Percentiles rank a stretch among this genome's conserved stretches.
phyloP scores from a whole-genome alignment of 2,113 vertebrate species.

The Chaetops frenatus region DNA sequence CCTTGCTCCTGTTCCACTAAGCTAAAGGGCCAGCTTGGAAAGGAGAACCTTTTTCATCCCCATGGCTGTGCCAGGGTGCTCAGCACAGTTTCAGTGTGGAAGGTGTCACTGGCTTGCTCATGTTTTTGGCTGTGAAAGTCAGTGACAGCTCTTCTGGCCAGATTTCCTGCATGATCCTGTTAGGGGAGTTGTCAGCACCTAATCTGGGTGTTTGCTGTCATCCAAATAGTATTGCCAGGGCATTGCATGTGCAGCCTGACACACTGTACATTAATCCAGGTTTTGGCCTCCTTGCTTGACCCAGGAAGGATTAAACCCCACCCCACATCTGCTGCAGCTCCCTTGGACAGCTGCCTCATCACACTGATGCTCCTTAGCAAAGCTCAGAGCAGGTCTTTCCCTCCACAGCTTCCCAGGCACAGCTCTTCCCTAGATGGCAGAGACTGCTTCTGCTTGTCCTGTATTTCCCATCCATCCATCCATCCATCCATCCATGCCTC shows the following conservation, averaged over 20 bases:
- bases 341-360: background rate
- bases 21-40: background rate
- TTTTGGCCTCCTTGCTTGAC: background rate
- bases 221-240: constrained; percentile 5
- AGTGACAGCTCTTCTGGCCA: background rate
- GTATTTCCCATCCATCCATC: background rate
- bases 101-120: background rate
- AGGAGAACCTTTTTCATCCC: background rate
- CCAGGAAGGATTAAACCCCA: constrained; percentile 3
- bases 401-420: background rate
- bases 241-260: background rate
- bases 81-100: background rate
- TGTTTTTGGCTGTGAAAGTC: background rate
- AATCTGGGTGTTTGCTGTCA: background rate
- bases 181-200: constrained; percentile 29
- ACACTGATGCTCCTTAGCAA: background rate
- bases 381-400: background rate
- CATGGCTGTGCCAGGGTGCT: background rate
- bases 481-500: background rate
- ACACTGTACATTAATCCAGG: background rate
- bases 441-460: background rate
- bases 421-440: background rate
- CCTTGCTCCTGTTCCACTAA: background rate
- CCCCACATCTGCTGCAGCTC: constrained; percentile 11
- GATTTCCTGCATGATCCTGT: background rate